These are phyloP conservation scores for Sceloporus tristichus DNA, from an alignment of 2,113 vertebrate genomes.

Conservation along the genomic window DNA sequence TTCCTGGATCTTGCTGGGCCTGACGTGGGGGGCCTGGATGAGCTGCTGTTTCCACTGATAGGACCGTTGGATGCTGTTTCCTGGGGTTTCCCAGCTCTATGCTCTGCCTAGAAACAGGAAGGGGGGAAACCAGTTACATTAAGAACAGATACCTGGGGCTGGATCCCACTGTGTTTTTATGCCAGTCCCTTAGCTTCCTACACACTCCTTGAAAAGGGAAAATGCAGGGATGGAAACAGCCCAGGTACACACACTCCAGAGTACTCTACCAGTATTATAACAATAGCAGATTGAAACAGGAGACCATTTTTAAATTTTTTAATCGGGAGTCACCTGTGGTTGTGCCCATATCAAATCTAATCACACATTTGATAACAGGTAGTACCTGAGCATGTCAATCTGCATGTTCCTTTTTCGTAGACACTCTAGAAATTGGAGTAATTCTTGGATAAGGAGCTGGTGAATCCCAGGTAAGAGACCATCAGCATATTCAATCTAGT, in stretches of 20 bases:
- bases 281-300: not conserved
- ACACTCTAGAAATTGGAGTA: too few species aligned
- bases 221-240: too few species aligned
- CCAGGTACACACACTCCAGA: not conserved
- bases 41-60: conserved; percentile 42
- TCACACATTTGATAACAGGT: too few species aligned
- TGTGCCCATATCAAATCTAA: too few species aligned
- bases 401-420: rapidly evolving
- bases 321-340: too few species aligned
- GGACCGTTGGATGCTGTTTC: conserved; percentile 83
- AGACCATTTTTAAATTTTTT: not conserved
- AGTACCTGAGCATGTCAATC: too few species aligned
- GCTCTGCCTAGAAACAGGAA: conserved; percentile 67
- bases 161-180: rapidly evolving
- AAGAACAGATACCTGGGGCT: not conserved
- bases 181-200: too few species aligned
- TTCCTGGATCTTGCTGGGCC: conserved; percentile 72
- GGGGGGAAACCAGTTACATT: rapidly evolving
- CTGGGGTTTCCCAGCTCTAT: conserved; percentile 68
- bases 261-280: not conserved
- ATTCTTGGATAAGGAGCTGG: not conserved
- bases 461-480: not conserved
- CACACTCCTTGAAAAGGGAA: rapidly evolving
- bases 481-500: not conserved
- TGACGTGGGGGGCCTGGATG: conserved; percentile 56